Evolutionary conservation across 2,888 invertebrate species (phyloP).

Genomic region (Nycteola revayana): DNA sequence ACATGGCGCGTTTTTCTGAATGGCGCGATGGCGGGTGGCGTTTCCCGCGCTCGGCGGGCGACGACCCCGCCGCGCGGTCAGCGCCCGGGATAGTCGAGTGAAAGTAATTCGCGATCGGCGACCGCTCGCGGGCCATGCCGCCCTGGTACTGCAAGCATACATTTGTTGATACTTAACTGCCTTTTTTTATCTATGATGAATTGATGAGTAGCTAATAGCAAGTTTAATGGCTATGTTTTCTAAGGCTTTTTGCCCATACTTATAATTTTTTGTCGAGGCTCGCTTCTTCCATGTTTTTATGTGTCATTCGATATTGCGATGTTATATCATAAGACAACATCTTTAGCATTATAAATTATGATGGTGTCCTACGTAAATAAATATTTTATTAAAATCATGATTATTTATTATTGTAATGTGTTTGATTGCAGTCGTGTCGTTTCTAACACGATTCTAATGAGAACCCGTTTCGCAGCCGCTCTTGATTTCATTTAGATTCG

Average conservation of each 20-base stretch:
- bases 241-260: too few species aligned
- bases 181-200: slow-evolving; percentile 25
- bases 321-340: too few species aligned
- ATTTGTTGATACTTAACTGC: slow-evolving; percentile 26
- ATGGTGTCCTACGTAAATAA: too few species aligned
- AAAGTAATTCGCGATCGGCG: slow-evolving; percentile 79
- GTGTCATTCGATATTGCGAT: too few species aligned
- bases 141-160: slow-evolving; percentile 55
- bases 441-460: slow-evolving; percentile 28
- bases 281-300: too few species aligned
- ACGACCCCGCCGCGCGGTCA: slow-evolving; percentile 73
- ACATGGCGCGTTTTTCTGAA: slow-evolving; percentile 79
- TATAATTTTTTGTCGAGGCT: slow-evolving; percentile 7
- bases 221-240: slow-evolving; percentile 16
- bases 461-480: slow-evolving; percentile 36
- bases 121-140: slow-evolving; percentile 69
- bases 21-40: slow-evolving; percentile 65
- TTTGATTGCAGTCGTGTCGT: slow-evolving; percentile 15
- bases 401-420: slow-evolving; percentile 9
- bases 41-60: slow-evolving; percentile 76
- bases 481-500: slow-evolving; percentile 47
- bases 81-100: slow-evolving; percentile 78
- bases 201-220: slow-evolving; percentile 15
- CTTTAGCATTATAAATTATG: too few species aligned
- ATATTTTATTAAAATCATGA: too few species aligned